Evolutionary conservation across 2,797 vertebrate genomes (phyloP).

Genomic region (Siniperca undulata): DNA sequence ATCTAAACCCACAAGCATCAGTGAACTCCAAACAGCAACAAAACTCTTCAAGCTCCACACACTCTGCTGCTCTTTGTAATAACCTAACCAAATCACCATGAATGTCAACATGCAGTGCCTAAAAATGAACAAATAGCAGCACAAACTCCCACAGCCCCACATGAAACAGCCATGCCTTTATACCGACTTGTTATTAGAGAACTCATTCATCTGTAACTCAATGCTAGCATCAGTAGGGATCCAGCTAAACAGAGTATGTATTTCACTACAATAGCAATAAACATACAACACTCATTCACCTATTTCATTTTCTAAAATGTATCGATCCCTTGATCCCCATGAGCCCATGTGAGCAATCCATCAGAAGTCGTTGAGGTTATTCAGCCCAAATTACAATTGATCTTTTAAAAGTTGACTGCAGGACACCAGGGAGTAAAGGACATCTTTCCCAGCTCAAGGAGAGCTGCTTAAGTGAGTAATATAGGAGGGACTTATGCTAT

Average conservation of each 20-base stretch:
- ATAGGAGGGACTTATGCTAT: constrained; percentile 50
- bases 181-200: constrained; percentile 20
- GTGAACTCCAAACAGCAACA: constrained; percentile 12
- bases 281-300: constrained; percentile 47
- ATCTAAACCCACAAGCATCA: constrained; percentile 17
- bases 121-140: constrained; percentile 37
- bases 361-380: constrained; percentile 69
- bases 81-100: constrained; percentile 24
- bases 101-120: constrained; percentile 48
- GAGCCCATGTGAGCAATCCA: constrained; percentile 52
- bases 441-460: constrained; percentile 66
- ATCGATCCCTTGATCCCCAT: constrained; percentile 55
- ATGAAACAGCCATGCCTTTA: constrained; percentile 1
- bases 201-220: constrained; percentile 49
- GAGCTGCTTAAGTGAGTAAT: constrained; percentile 68
- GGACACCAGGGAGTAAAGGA: constrained; percentile 60
- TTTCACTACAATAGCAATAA: constrained; percentile 47
- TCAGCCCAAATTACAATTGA: constrained; percentile 76
- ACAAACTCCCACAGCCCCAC: constrained; percentile 24
- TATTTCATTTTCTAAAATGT: constrained; percentile 70
- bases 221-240: constrained; percentile 30
- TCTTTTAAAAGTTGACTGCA: constrained; percentile 69
- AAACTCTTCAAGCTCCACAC: background rate
- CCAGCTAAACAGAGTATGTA: constrained; percentile 34
- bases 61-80: background rate